Evolutionary conservation across 2,888 invertebrate species (phyloP).

Genomic region (Eumacrocentrus americanus): DNA sequence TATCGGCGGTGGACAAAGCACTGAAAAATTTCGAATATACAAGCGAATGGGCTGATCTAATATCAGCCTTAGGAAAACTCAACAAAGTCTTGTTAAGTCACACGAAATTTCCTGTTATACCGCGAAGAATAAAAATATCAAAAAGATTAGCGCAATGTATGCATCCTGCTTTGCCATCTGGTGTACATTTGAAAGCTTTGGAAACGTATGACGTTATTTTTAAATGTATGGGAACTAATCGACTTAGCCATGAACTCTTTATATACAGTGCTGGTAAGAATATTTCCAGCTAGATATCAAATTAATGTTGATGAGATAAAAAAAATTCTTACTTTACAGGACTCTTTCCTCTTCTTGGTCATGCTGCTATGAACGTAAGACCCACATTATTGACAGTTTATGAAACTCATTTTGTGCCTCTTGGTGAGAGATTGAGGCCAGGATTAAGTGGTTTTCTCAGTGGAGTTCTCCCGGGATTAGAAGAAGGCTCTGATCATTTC

Average conservation of each 20-base stretch:
- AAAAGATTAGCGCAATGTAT: slow-evolving; percentile 92
- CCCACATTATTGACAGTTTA: slow-evolving; percentile 81
- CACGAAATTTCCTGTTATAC: slow-evolving; percentile 84
- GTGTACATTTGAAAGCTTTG: slow-evolving; percentile 88
- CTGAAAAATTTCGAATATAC: slow-evolving; percentile 90
- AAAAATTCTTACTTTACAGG: slow-evolving; percentile 63
- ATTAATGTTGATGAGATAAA: not conserved
- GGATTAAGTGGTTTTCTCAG: slow-evolving; percentile 87
- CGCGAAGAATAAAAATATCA: slow-evolving; percentile 83
- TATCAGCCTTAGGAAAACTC: slow-evolving; percentile 86
- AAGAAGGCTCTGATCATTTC: slow-evolving; percentile 84
- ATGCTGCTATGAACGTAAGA: slow-evolving; percentile 89
- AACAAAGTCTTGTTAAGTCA: slow-evolving; percentile 85
- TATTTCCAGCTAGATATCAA: not conserved
- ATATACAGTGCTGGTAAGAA: slow-evolving; percentile 76
- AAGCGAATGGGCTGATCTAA: slow-evolving; percentile 95
- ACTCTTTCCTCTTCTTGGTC: slow-evolving; percentile 84
- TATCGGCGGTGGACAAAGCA: slow-evolving; percentile 83
- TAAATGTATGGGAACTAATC: slow-evolving; percentile 82
- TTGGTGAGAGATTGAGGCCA: slow-evolving; percentile 77
- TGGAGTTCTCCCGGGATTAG: slow-evolving; percentile 85
- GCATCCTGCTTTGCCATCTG: slow-evolving; percentile 89
- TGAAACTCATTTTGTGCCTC: slow-evolving; percentile 85
- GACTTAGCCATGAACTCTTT: slow-evolving; percentile 80
- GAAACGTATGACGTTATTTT: slow-evolving; percentile 92